A percentile compares a stretch with the other conserved stretches of the same genome.
These are phyloP conservation scores for Heliconius melpomene DNA, from an alignment of 1,140 invertebrate species.

Conservation along the genomic window DNA sequence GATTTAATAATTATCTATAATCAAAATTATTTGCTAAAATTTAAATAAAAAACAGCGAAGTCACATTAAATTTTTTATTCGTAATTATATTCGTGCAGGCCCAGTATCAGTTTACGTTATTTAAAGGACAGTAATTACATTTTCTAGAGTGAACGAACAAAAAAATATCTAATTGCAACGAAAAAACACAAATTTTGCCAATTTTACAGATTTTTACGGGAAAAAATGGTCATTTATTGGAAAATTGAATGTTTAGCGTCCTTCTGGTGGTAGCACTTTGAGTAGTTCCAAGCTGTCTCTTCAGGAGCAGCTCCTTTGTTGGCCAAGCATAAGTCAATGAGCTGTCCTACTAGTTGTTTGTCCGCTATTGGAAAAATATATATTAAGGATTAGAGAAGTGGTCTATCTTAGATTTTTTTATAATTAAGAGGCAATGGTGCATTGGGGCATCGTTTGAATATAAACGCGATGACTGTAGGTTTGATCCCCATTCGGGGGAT, in stretches of 20 bases:
- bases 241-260: slow-evolving; percentile 78
- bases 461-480: not conserved
- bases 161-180: not conserved
- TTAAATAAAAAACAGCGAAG: not conserved
- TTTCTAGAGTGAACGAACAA: not conserved
- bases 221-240: slow-evolving; percentile 50
- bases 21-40: not conserved
- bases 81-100: slow-evolving; percentile 30
- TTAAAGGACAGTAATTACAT: not conserved
- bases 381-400: no score
- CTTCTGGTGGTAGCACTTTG: slow-evolving; percentile 81
- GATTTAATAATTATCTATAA: no score
- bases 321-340: slow-evolving; percentile 73
- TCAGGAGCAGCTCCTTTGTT: slow-evolving; percentile 77
- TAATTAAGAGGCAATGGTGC: no score
- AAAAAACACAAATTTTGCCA: not conserved
- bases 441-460: not conserved
- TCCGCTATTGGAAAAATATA: slow-evolving; percentile 53
- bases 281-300: slow-evolving; percentile 80
- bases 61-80: slow-evolving; percentile 19
- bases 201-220: not conserved
- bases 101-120: slow-evolving; percentile 17
- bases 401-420: no score
- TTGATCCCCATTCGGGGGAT: not conserved
- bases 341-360: slow-evolving; percentile 68